Base-by-base conservation (phyloP, 2,113 vertebrate genomes). In the Plotosus lineatus region DNA sequence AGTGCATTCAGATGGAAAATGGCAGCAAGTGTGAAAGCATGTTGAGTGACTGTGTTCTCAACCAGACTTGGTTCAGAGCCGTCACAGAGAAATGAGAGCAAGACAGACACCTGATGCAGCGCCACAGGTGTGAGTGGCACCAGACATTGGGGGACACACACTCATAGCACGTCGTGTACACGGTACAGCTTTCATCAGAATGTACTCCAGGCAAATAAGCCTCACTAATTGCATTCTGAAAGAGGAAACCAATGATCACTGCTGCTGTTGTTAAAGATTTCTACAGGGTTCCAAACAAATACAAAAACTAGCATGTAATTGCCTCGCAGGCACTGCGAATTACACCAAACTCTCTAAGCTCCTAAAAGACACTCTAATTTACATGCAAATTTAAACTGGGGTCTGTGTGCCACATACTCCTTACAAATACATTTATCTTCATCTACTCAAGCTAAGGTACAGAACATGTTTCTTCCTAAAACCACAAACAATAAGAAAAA, bases 41-140 rank as follows among this genome's bases (percentile, higher is more conserved):
- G 28, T 51, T 33, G 28, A 69, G 65, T 26, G 21, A 69, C 65
- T 44, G 38, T 69, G 8, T 69, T 69, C 40, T 69, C 42, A 19
- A 66, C 9, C 4, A 0, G 14, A 69, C 12, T 69, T 69, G 40
- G 10, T 19, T 63, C 33, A 38, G 3, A 3, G 3, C 17, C 4
- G 33, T 68, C 23, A 33, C 46, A 6, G 26, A 33, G 48, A 73
- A 73, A 46, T 23, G 36, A 38, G 66, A 26, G n/a, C 21, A 11
- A 63, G 40, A 76, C n/a, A 53, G 28, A 50, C 40, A 78, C 28
- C 55, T 33, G 48, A 31, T 19, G 28, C 33, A 55, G n/a, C 17
- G 38, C 53, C 76, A 81, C 79, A 79, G 84, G 71, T 79, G 76
- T 55, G 21, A 72, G 50, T 28, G 33, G 42, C 74, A 63, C 65